Evolutionary conservation across 2,797 vertebrate genomes (phyloP), one percentile per base, ranked within the genome.

Genomic region (Molossus alvarezi): DNA sequence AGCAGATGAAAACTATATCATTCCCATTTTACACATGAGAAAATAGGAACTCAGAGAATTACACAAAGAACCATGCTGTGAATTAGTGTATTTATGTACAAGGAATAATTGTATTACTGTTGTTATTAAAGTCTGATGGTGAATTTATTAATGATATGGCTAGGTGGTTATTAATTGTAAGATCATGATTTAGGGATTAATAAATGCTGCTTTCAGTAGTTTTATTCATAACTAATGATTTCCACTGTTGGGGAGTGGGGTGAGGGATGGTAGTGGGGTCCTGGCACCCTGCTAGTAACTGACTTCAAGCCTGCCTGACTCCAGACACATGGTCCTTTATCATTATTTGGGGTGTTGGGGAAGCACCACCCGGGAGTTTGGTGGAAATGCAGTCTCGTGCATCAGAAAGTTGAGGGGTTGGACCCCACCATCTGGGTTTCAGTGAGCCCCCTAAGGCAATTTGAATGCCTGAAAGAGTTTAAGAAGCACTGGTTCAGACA

Each of bases 381-480:
- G 37, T 53, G 45, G 41, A 62, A 58, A 33, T 29, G 69, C 51
- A 21, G 15, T 33, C 29, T 83, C 20, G 10, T 17, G 12, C 8
- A 21, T 23, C 55, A 48, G 62, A 77, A 53, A 69, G 5, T 14
- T 33, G 1, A 4, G 3, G 12, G 25, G 18, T 6, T 23, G 21
- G 23, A 65, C 18, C n/a, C 67, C 69, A 17, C 7, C 6, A 9
- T 8, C 25, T 20, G 41, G 27, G 21, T 57, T 88, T 77, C 48
- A 23, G 0, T 13, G 79, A 58, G 20, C 3, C 33, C 57, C 25
- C 23, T 11, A 10, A 20, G 29, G 41, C 37, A 0, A 10, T 77
- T n/a, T 1, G 0, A 18, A n/a, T 11, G 29, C 41, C 23, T 9
- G 14, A 1, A 0, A 18, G 41, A 62, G 14, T 62, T 10, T 29